Percentiles rank a stretch among this genome's conserved stretches.
Conservation (phyloP, 2,888 invertebrate species). For the Epistrophe grossulariae region DNA sequence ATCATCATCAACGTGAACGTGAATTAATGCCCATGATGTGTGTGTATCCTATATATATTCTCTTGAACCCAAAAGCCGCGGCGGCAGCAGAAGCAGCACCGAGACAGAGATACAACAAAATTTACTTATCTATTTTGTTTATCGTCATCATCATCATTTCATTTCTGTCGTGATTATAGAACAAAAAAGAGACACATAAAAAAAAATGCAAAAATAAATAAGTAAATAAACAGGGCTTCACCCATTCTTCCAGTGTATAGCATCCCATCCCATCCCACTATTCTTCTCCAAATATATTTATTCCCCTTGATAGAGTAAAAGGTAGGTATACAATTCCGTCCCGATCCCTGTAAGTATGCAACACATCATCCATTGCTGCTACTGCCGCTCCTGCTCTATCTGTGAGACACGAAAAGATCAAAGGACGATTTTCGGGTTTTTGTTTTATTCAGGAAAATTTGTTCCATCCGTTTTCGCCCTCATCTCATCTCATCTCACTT, state of each 20-base stretch:
- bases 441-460: conserved; percentile 54
- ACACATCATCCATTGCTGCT: conserved; percentile 6
- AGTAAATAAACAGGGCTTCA: conserved; percentile 53
- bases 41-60: too few relatives aligned
- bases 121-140: conserved; percentile 62
- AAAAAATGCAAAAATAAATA: conserved; percentile 60
- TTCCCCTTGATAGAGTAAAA: conserved; percentile 58
- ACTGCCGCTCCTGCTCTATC: conserved; percentile 11
- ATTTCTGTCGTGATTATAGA: conserved; percentile 55
- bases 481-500: not conserved
- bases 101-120: conserved; percentile 35
- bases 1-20: conserved; percentile 27
- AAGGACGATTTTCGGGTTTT: conserved; percentile 64
- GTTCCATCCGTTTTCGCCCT: conserved; percentile 17
- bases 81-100: not conserved
- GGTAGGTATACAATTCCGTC: not conserved
- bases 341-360: not conserved
- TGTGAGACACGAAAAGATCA: conserved; percentile 62
- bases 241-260: conserved; percentile 21
- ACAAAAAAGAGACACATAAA: conserved; percentile 41
- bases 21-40: not conserved
- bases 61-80: not conserved
- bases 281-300: conserved; percentile 63
- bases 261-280: conserved; percentile 23
- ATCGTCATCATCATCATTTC: conserved; percentile 57